Evolutionary conservation across 2,113 vertebrate species (phyloP), one percentile per base, ranked within the genome.

Genomic region (Psittacus erithacus): DNA sequence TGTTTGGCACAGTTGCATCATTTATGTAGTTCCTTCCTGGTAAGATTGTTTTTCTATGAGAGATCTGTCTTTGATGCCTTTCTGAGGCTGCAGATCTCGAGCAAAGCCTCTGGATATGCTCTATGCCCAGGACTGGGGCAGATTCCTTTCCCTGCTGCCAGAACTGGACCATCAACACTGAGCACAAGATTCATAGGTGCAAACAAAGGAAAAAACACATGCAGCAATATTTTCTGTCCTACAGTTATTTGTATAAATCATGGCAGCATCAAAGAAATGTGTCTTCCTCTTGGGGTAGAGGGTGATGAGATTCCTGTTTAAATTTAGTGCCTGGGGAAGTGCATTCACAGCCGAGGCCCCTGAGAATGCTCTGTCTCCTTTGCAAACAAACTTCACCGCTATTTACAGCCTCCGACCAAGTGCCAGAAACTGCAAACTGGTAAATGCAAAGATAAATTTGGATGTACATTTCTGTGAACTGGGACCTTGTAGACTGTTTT

Each of bases 261-360:
- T 22, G 31, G 38, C 63, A 50, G 24, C 78, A 83, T 94, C 90
- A 94, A 93, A 93, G 79, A 88, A 92, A 74, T 20, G 31, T 57
- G 49, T 63, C 86, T 94, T 90, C 49, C 79, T 94, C 76, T 77
- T 80, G 53, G 79, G 62, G 39, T 17, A 28, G 79, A 86, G 68
- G 46, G 59, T 53, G 79, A 59, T 70, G 82, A 82, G 82, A 93
- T 67, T 85, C 41, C 59, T 85, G 70, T 62, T 95, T 91, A 94
- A 94, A 91, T 97, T 80, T 94, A 88, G 90, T 93, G 87, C 50
- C 87, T 35, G 49, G 80, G 89, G 93, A 92, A 90, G 49, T 8
- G 28, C 0, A 0, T 76, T 94, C 35, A 7, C 59, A 94, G 82
- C 41, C 8, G 5, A 88, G 79, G 77, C 86, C 82, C 92, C 90